These are phyloP conservation scores for Casuarius casuarius DNA, from an alignment of 2,113 vertebrate species.

Conservation along the genomic window DNA sequence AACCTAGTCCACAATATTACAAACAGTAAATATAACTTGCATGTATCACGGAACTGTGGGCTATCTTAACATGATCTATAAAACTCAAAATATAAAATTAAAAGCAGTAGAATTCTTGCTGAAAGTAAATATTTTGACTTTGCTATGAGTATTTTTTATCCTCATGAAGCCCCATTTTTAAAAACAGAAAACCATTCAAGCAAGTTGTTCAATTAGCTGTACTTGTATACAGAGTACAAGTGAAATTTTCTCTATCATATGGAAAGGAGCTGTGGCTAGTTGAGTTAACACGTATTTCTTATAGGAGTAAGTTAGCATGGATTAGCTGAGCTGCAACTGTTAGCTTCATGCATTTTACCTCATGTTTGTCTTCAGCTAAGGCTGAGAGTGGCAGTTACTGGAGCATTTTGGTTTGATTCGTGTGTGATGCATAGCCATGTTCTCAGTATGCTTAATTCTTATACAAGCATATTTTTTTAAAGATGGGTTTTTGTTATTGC, in stretches of 20 bases:
- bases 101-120: neutral
- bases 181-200: neutral
- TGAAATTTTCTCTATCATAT: neutral
- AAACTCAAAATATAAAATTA: conserved; percentile 4
- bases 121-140: neutral
- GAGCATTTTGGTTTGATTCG: neutral
- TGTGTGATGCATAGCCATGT: neutral
- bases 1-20: neutral
- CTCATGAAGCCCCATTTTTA: neutral
- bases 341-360: neutral
- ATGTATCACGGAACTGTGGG: neutral
- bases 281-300: neutral
- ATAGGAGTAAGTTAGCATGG: neutral
- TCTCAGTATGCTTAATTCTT: neutral
- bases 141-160: neutral
- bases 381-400: neutral
- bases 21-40: neutral
- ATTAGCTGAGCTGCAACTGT: neutral
- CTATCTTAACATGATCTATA: neutral
- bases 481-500: neutral
- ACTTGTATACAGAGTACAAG: neutral
- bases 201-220: neutral
- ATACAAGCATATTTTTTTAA: neutral
- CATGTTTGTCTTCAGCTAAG: neutral
- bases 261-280: neutral